Evolutionary conservation across 2,797 vertebrate species (phyloP).

Genomic region (Peromyscus aztecus): DNA sequence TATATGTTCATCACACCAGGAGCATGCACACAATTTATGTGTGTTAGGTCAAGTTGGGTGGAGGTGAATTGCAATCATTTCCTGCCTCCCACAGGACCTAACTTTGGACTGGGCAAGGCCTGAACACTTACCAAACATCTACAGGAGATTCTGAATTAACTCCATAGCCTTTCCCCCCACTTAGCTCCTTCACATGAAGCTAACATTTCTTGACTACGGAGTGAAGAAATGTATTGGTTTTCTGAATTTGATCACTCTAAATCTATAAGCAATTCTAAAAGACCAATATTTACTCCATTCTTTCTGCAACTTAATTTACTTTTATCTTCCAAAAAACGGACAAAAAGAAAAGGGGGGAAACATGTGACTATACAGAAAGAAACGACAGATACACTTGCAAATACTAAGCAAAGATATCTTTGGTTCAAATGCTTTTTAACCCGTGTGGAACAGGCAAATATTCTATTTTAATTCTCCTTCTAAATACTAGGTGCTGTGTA

Average conservation of each 20-base stretch:
- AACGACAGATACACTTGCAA: neutral
- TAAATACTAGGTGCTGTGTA: neutral
- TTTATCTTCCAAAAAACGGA: neutral
- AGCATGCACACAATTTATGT: neutral
- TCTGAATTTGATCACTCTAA: neutral
- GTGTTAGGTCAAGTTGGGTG: constrained; percentile 6
- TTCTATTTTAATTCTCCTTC: neutral
- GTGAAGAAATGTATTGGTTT: neutral
- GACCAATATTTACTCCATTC: neutral
- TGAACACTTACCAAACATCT: constrained; percentile 2
- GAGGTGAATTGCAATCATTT: constrained; percentile 18
- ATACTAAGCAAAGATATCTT: neutral
- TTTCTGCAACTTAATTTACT: neutral
- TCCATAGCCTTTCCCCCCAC: neutral
- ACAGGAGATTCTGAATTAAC: neutral
- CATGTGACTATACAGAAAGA: neutral
- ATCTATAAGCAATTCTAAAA: neutral
- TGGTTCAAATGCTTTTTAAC: neutral
- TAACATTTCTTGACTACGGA: neutral
- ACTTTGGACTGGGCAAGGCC: neutral
- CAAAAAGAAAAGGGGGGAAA: neutral
- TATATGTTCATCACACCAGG: neutral
- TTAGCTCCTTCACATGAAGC: neutral
- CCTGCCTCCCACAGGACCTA: neutral
- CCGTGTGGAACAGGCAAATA: neutral